Evolutionary conservation across 2,113 vertebrate species (phyloP), one percentile per base, ranked within the genome.

Genomic region (Salvelinus namaycush): DNA sequence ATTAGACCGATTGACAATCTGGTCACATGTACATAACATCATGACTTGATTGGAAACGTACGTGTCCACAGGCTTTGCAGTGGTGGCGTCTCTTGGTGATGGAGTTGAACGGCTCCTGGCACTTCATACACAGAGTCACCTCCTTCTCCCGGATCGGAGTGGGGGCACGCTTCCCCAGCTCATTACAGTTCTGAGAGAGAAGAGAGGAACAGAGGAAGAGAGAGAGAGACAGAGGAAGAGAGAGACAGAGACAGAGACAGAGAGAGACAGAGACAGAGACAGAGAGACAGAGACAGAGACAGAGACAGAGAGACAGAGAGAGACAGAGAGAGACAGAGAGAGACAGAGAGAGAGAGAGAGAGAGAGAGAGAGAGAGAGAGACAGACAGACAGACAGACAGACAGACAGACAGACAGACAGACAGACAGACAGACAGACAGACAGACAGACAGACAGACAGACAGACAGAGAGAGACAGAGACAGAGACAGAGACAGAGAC

Each of bases 61-160:
- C 96, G 34, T 97, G 96, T 81, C 96, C 96, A 1, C 96, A 97
- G 83, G 96, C 96, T 82, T 96, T 96, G 88, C 96, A 97, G 93
- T 97, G 96, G 76, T 97, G 96, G 0, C 96, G 94, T 83, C 96
- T 92, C 90, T 96, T 97, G 85, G 96, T 97, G 83, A 97, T 96
- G 77, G 96, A 95, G 85, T 96, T 97, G 84, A 97, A 97, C 1
- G 96, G 94, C 82, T 97, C 96, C 89, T 96, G 95, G 88, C 96
- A 97, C 82, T 95, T 95, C 96, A 97, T 97, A 72, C 96, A 97
- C 88, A 97, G 92, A 20, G 96, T 97, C 62, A 97, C 96, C 70
- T 96, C 96, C 86, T 96, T 97, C 90, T 97, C 96, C 62, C 96
- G 89, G 85, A 97, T 96, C 0, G 96, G 96, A 0, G 96, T 97